Evolutionary conservation across 92 coral and sea anemone genomes (phyloP).

Genomic region (Heliopora coerulea): DNA sequence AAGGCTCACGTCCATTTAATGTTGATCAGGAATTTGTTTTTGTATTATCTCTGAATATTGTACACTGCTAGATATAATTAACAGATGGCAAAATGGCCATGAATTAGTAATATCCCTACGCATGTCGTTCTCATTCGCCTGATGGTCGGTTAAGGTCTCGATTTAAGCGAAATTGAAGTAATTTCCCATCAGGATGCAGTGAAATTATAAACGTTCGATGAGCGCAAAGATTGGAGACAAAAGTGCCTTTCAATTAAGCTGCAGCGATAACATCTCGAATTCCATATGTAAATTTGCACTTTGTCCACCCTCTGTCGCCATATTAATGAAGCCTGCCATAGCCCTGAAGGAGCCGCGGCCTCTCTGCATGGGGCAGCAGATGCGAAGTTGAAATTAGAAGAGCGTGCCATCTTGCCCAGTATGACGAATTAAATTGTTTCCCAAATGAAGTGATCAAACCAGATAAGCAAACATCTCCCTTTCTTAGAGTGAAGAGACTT

Average conservation of each 20-base stretch:
- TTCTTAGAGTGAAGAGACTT: too few relatives aligned
- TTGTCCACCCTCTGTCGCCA: not conserved
- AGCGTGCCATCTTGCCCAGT: not conserved
- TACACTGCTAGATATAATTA: too few relatives aligned
- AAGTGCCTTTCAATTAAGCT: constrained; percentile 2
- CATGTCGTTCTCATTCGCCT: not conserved
- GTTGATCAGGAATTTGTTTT: too few relatives aligned
- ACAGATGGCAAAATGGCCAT: too few relatives aligned
- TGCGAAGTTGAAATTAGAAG: not conserved
- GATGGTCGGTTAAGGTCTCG: not conserved
- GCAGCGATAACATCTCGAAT: constrained; percentile 7
- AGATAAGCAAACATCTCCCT: constrained; percentile 5
- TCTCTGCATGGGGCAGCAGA: constrained; percentile 34
- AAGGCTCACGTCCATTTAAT: too few relatives aligned
- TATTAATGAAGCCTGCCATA: constrained; percentile 16
- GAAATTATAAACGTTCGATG: not conserved
- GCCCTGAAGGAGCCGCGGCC: constrained; percentile 2
- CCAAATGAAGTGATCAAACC: not conserved
- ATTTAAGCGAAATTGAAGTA: not conserved
- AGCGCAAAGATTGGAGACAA: constrained; percentile 11
- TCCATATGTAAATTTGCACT: constrained; percentile 23
- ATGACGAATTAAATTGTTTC: not conserved
- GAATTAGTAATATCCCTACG: not conserved
- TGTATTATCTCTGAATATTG: too few relatives aligned
- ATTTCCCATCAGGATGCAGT: constrained; percentile 16